Evolutionary conservation across 2,113 vertebrate species (phyloP).

Genomic region (Struthidea cinerea): DNA sequence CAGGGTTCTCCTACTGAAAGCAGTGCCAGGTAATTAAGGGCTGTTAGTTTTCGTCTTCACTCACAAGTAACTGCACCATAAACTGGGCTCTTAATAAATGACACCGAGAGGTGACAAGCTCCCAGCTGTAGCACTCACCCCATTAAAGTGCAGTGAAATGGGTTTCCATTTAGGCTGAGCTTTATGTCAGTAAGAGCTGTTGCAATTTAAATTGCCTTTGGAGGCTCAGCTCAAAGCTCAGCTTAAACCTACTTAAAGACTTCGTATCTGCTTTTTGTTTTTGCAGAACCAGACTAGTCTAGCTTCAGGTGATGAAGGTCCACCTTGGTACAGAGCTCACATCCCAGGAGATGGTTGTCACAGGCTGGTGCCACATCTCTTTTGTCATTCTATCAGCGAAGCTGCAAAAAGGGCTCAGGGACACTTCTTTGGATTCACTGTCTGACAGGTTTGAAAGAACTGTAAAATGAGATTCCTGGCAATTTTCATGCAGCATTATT

Average conservation of each 20-base stretch:
- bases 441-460: not conserved
- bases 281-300: not conserved
- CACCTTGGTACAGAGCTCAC: not conserved
- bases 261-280: not conserved
- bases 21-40: not conserved
- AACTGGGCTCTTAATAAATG: not conserved
- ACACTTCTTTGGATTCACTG: not conserved
- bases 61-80: not conserved
- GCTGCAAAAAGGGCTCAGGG: not conserved
- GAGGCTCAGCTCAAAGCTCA: not conserved
- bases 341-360: not conserved
- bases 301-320: not conserved
- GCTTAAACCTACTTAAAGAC: not conserved
- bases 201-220: not conserved
- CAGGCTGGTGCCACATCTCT: not conserved
- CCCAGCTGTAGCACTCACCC: not conserved
- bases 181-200: not conserved
- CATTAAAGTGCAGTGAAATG: not conserved
- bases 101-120: not conserved
- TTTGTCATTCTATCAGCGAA: not conserved
- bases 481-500: not conserved
- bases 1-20: not conserved
- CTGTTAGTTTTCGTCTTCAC: not conserved
- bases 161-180: not conserved
- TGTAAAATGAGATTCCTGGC: not conserved